These are phyloP conservation scores for Champsocephalus esox DNA, from an alignment of 2,797 vertebrate genomes.

Conservation along the genomic window DNA sequence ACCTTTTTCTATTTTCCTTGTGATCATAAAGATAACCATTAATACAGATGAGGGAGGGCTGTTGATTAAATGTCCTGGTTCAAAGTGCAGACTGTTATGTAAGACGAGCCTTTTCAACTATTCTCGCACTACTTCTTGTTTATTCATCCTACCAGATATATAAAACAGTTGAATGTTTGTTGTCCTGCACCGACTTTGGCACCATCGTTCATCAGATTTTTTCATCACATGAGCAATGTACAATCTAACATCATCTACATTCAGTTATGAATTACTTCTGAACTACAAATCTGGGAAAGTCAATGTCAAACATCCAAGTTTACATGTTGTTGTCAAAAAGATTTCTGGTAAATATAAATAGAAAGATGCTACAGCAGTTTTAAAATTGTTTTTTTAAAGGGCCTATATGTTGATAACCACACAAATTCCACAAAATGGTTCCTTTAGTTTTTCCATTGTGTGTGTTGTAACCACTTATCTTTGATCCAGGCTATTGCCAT, in stretches of 20 bases:
- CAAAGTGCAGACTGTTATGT: slow-evolving; percentile 31
- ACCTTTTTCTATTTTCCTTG: not conserved
- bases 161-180: not conserved
- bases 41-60: not conserved
- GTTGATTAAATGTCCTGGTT: slow-evolving; percentile 10
- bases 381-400: not conserved
- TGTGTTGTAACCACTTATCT: not conserved
- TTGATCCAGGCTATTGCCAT: not conserved
- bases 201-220: not conserved
- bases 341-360: not conserved
- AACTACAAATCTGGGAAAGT: not conserved
- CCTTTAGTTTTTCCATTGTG: not conserved
- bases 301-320: not conserved
- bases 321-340: not conserved
- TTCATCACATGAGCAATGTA: not conserved
- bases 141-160: not conserved
- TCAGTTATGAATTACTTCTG: not conserved
- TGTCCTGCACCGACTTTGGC: not conserved
- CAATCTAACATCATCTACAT: slow-evolving; percentile 5
- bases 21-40: not conserved
- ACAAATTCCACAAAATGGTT: too few relatives aligned
- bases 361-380: not conserved
- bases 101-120: not conserved
- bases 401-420: not conserved
- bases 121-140: not conserved